Evolutionary conservation across 2,888 invertebrate genomes (phyloP).

Genomic region (Rugalucina vietnamica): DNA sequence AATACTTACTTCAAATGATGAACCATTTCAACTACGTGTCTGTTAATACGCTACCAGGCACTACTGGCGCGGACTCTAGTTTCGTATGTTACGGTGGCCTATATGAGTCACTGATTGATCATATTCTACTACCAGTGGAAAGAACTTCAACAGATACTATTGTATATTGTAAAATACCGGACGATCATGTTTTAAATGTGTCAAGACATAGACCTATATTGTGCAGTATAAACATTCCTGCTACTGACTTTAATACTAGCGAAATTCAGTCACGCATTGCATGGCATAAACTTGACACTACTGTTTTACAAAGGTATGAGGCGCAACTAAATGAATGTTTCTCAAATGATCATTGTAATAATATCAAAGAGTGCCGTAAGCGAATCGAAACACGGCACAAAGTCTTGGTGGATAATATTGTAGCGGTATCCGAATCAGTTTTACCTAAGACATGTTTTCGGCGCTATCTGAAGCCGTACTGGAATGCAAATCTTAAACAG

Average conservation of each 20-base stretch:
- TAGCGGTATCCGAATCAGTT: neutral
- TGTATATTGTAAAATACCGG: constrained; percentile 9
- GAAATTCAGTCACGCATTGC: neutral
- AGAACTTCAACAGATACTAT: constrained; percentile 14
- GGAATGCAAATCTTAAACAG: constrained; percentile 3
- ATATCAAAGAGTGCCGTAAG: neutral
- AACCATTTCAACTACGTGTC: neutral
- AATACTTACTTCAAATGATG: neutral
- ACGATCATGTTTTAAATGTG: constrained; percentile 22
- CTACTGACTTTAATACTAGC: neutral
- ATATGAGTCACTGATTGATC: constrained; percentile 19
- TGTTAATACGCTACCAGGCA: neutral
- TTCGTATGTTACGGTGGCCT: constrained; percentile 17
- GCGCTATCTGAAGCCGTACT: constrained; percentile 25
- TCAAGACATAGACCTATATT: constrained; percentile 15
- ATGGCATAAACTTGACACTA: neutral
- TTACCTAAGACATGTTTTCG: constrained; percentile 9
- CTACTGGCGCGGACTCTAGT: neutral
- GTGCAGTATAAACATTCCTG: neutral
- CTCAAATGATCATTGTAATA: neutral
- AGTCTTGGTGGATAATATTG: constrained; percentile 2
- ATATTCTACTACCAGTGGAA: constrained; percentile 6
- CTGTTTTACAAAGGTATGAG: neutral
- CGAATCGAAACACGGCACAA: constrained; percentile 10
- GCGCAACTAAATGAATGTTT: neutral